Base-by-base conservation (phyloP, 2,113 vertebrate species). In the Eulacestoma nigropectus region DNA sequence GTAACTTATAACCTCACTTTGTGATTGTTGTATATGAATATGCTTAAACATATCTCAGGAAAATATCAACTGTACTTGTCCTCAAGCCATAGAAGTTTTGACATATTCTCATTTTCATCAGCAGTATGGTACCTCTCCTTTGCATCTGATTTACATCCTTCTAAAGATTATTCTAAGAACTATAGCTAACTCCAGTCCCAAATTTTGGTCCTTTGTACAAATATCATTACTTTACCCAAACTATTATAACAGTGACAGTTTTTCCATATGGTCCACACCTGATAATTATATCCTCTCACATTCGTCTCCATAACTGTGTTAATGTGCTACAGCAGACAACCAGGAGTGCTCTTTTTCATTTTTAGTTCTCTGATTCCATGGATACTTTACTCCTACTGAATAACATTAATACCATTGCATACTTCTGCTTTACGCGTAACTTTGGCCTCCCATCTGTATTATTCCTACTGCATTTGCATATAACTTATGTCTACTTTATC, bases 301-400 rank as follows among this genome's bases (percentile, higher is more conserved):
- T 81, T 87, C 84, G n/a, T 80, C 46, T 84, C 39, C 62, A 7
- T 25, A 64, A 39, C 5, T 41, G 6, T 60, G 13, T 56, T 64
- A 39, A 22, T 16, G 26, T 50, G 23, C 27, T 39, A 29, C 7
- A 59, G 30, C 8, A 69, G 35, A 20, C 7, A 60, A 53, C 27
- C n/a, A 70, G 18, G 7, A 84, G 64, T 13, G 7, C 0, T 0
- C 4, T 63, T 75, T 41, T 76, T 29, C 4, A 37, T 52, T 87
- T 76, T 89, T 5, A 29, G 4, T 27, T 84, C 16, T n/a, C 16
- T 49, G 11, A 69, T 8, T 76, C 23, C 13, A 25, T 42, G 4
- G 13, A 35, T 20, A 5, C 7, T 69, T 65, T 77, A 56, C 7
- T 39, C 17, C n/a, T 47, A 46, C 12, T 56, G 6, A 55, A 5